A percentile compares a stretch with the other conserved stretches of the same genome.
These are phyloP conservation scores for Bovichtus variegatus DNA, from an alignment of 2,797 vertebrate genomes.

Conservation along the genomic window DNA sequence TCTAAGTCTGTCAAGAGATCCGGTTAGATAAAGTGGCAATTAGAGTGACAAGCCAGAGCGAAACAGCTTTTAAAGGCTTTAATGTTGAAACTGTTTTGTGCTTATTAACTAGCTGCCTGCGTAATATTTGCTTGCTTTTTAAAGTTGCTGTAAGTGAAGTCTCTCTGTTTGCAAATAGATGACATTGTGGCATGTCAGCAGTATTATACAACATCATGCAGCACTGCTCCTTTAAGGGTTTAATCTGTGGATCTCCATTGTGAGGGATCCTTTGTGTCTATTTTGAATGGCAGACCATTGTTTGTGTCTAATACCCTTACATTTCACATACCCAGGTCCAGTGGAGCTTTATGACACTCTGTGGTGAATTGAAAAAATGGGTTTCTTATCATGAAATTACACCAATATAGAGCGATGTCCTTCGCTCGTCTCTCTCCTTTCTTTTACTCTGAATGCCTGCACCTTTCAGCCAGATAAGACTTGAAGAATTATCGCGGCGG, in stretches of 20 bases:
- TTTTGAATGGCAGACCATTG: conserved; percentile 28
- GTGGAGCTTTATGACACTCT: neutral
- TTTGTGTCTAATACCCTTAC: conserved; percentile 21
- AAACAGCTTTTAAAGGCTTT: conserved; percentile 42
- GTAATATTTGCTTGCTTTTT: neutral
- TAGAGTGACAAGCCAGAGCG: conserved; percentile 40
- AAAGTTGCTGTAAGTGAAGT: conserved; percentile 1
- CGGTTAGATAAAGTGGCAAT: conserved; percentile 54
- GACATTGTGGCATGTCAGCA: neutral
- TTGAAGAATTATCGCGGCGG: neutral
- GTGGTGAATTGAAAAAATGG: conserved; percentile 5
- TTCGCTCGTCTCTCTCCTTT: conserved; percentile 17
- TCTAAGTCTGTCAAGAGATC: conserved; percentile 64
- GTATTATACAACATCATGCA: conserved; percentile 13
- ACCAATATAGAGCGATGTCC: conserved; percentile 18
- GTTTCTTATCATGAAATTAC: conserved; percentile 37
- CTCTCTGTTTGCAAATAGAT: conserved; percentile 12
- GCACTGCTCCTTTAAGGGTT: conserved; percentile 1
- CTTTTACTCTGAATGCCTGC: conserved; percentile 4
- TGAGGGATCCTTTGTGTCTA: conserved; percentile 24
- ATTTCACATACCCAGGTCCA: conserved; percentile 1
- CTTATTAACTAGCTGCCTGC: conserved; percentile 5
- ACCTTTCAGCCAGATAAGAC: conserved; percentile 31
- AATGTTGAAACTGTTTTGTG: conserved; percentile 25
- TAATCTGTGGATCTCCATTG: conserved; percentile 18